Evolutionary conservation across 2,888 invertebrate species (phyloP).

Genomic region (Erebia palarica): DNA sequence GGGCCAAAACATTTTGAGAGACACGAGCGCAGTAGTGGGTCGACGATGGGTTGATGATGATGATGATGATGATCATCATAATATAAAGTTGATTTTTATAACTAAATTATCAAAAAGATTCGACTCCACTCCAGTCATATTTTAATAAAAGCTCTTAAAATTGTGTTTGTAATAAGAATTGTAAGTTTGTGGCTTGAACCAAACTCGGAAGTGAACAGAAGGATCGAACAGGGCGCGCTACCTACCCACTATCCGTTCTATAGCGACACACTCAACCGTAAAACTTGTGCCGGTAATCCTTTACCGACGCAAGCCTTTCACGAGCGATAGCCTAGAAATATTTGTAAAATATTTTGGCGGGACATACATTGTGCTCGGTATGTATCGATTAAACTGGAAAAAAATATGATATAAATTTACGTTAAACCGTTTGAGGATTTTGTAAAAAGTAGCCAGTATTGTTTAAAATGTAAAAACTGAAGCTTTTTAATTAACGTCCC

Average conservation of each 20-base stretch:
- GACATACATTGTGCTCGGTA: conserved; percentile 38
- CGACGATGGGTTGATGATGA: too few species aligned
- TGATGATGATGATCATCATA: too few species aligned
- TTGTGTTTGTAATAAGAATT: background rate
- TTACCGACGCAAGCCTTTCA: conserved; percentile 71
- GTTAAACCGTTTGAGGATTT: too few species aligned
- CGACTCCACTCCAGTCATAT: background rate
- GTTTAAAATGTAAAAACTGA: background rate
- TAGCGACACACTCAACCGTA: conserved; percentile 59
- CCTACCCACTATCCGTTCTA: conserved; percentile 39
- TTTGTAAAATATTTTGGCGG: conserved; percentile 74
- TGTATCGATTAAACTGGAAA: too few species aligned
- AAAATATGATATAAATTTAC: too few species aligned
- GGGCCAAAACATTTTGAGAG: too few species aligned
- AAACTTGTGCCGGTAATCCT: conserved; percentile 72
- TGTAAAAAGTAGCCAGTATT: too few species aligned
- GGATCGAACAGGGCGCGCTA: conserved; percentile 53
- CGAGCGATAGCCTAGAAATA: conserved; percentile 68
- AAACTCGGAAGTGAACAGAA: conserved; percentile 60
- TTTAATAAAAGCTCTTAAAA: background rate
- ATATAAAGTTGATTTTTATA: too few species aligned
- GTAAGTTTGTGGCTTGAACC: conserved; percentile 48
- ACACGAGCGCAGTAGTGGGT: too few species aligned
- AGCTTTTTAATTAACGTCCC: too few species aligned
- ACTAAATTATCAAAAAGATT: too few species aligned